Evolutionary conservation across 2,888 invertebrate species (phyloP), one percentile per base, ranked within the genome.

Genomic region (Coleophora deauratella): DNA sequence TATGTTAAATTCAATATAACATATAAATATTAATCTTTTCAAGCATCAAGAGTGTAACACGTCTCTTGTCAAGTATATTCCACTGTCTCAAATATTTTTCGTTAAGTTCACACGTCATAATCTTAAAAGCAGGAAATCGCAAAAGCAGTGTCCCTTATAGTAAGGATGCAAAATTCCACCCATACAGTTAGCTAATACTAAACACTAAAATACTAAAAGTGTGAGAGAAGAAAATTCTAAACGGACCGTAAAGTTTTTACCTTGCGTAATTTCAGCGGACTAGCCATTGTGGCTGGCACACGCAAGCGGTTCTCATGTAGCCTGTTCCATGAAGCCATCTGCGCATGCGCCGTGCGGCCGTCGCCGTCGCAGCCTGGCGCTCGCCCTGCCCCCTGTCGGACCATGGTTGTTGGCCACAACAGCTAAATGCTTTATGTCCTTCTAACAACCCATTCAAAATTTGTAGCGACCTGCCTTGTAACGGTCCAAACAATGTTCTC

Each of bases 291-390:
- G 27, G 52, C 49, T 47, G 55, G 59, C 56, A 50, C 57, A 56
- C 51, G 54, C 61, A 57, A 57, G 50, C 60, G 50, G 58, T 62
- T 62, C 62, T 53, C 60, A 56, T 68, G 62, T 62, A 58, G 53
- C 62, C 49, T 61, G 60, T 72, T 71, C 68, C 63, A 54, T 68
- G 69, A 73, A 72, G 61, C 62, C 54, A 57, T 58, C 47, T 52
- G 44, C 50, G 45, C 42, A 47, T 43, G 47, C 47, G 42, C 57
- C 56, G 59, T 63, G 62, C 49, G 51, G 48, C 44, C 46, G 51
- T 44, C 57, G 52, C 50, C 47, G 50, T 49, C 52, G 21, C 21
- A 21, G 21, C 6, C 21, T 6, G 3, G 21, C 21, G 21, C 21
- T 21, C 21, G 21, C 21, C 21, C 21, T 21, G 6, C 21, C 57